A percentile compares a stretch with the other conserved stretches of the same genome.
Conservation (phyloP, 2,888 invertebrate genomes). For the Chloromyia formosa region DNA sequence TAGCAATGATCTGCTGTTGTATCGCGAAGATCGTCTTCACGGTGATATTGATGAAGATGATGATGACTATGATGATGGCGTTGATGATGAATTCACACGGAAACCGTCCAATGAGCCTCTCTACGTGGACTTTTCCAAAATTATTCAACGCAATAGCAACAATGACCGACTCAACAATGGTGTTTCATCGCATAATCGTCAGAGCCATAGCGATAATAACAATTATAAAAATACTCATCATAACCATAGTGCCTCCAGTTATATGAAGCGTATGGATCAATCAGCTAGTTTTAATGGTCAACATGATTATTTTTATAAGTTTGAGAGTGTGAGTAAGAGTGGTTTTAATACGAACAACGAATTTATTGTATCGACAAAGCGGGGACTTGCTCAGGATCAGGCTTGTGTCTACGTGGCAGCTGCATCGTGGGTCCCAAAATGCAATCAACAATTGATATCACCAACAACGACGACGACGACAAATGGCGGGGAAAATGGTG, state of each 20-base stretch:
- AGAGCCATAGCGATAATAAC: constrained; percentile 35
- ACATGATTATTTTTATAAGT: constrained; percentile 52
- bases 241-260: constrained; percentile 41
- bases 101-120: constrained; percentile 63
- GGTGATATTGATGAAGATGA: constrained; percentile 11
- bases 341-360: constrained; percentile 48
- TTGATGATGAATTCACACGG: constrained; percentile 62
- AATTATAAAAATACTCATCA: constrained; percentile 33
- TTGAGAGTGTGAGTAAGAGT: constrained; percentile 51
- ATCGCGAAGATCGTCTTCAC: neutral
- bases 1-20: neutral
- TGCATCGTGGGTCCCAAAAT: constrained; percentile 81
- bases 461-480: neutral
- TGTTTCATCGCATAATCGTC: constrained; percentile 23
- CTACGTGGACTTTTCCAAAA: constrained; percentile 64
- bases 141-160: constrained; percentile 53
- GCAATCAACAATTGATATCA: constrained; percentile 57
- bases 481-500: constrained; percentile 51
- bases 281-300: constrained; percentile 21
- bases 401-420: constrained; percentile 78
- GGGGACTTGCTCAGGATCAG: constrained; percentile 50
- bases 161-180: constrained; percentile 1
- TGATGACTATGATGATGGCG: constrained; percentile 49
- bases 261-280: constrained; percentile 41
- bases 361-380: constrained; percentile 41